Conservation (phyloP, 2,113 vertebrate species). For the Silurus asotus region DNA sequence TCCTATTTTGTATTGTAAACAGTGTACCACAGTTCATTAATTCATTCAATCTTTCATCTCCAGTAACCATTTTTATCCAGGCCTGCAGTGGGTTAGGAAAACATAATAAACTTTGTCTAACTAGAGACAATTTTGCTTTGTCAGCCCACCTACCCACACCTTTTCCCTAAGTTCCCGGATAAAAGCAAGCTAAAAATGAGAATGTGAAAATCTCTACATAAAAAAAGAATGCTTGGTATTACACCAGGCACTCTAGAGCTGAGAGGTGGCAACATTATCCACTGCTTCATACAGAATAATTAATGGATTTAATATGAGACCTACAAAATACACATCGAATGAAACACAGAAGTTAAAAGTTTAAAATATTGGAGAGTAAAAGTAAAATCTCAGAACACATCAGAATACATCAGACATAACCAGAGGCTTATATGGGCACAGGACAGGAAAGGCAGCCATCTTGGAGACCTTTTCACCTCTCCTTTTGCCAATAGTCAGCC, state of each 20-base stretch:
- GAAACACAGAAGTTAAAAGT: neutral
- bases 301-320: neutral
- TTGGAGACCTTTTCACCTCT: constrained; percentile 37
- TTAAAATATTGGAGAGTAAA: neutral
- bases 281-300: neutral
- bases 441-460: neutral
- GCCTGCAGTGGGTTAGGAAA: neutral
- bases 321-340: neutral
- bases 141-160: neutral
- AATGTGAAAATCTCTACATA: neutral
- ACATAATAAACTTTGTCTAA: neutral
- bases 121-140: neutral
- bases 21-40: neutral
- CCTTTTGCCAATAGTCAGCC: constrained; percentile 15
- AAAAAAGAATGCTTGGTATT: neutral
- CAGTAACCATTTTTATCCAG: neutral
- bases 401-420: neutral
- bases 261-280: neutral
- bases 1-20: neutral
- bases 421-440: neutral
- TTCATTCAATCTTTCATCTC: neutral
- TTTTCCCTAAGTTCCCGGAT: neutral
- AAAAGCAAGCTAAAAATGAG: neutral
- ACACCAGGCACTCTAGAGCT: neutral
- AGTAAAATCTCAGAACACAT: neutral